A percentile compares a stretch with the other conserved stretches of the same genome.
Evolutionary conservation across 2,888 invertebrate species (phyloP).

Genomic region (Drosophila borealis): DNA sequence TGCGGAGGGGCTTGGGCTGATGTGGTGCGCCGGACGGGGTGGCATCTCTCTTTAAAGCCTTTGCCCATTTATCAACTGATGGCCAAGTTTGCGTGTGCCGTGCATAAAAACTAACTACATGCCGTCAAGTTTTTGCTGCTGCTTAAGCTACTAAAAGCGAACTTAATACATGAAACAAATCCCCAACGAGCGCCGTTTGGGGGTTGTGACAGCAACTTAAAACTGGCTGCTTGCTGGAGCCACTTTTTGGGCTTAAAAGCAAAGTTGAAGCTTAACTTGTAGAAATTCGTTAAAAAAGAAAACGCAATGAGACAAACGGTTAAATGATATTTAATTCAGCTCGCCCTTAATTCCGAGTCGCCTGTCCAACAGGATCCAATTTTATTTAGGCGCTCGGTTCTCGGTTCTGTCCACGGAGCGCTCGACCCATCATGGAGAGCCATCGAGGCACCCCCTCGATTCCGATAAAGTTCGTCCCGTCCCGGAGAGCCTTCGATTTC

Average conservation of each 20-base stretch:
- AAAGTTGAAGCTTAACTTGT: constrained; percentile 29
- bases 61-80: constrained; percentile 77
- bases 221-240: constrained; percentile 7
- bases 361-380: no score
- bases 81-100: constrained; percentile 77
- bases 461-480: no score
- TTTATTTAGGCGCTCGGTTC: no score
- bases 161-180: constrained; percentile 79
- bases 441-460: no score
- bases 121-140: constrained; percentile 51
- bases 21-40: no score
- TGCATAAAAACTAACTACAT: constrained; percentile 75
- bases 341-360: no score
- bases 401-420: no score
- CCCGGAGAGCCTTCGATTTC: no score
- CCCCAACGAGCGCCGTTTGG: constrained; percentile 51
- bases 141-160: constrained; percentile 76
- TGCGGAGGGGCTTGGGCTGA: neutral
- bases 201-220: constrained; percentile 10
- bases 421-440: no score
- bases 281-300: neutral
- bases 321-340: no score
- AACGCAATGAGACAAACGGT: neutral
- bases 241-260: constrained; percentile 27
- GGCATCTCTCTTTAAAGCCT: constrained; percentile 63